phyloP scores from a whole-genome alignment of 1,140 invertebrate species.

The Eurosta solidaginis region DNA sequence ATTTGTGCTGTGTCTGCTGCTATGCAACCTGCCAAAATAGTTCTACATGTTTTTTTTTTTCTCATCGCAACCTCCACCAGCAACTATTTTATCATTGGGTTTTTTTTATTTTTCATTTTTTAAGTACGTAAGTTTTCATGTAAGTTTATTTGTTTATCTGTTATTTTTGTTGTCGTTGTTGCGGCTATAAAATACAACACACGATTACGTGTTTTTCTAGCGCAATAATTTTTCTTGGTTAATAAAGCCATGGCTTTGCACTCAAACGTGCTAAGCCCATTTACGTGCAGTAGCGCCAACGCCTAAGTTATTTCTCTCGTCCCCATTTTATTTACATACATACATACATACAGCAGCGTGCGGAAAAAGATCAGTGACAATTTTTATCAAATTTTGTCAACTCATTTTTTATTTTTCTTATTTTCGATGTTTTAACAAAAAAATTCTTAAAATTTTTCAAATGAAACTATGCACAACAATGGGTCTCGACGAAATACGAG shows the following conservation, averaged over 20 bases:
- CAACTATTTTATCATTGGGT: background rate
- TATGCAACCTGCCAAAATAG: background rate
- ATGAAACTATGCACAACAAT: too few species aligned
- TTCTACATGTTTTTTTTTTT: background rate
- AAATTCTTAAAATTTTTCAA: too few species aligned
- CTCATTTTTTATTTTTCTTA: too few species aligned
- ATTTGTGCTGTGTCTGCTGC: background rate
- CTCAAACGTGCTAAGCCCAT: constrained; percentile 28
- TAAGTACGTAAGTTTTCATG: background rate
- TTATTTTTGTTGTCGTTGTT: background rate
- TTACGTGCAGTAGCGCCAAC: constrained; percentile 26
- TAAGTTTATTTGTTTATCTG: background rate
- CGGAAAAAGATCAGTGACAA: too few species aligned
- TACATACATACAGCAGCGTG: too few species aligned
- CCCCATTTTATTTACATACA: background rate
- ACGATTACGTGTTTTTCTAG: constrained; percentile 26
- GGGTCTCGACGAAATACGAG: too few species aligned
- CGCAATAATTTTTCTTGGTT: constrained; percentile 26
- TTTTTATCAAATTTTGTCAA: too few species aligned
- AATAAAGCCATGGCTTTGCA: constrained; percentile 30
- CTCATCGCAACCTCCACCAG: background rate
- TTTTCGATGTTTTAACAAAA: too few species aligned
- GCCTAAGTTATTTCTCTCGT: background rate
- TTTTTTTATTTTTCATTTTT: background rate
- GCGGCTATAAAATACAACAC: constrained; percentile 14